Percentiles rank a stretch among this genome's conserved stretches.
These are phyloP conservation scores for Syndactyla subalaris DNA, from an alignment of 2,797 vertebrate genomes.

Conservation along the genomic window DNA sequence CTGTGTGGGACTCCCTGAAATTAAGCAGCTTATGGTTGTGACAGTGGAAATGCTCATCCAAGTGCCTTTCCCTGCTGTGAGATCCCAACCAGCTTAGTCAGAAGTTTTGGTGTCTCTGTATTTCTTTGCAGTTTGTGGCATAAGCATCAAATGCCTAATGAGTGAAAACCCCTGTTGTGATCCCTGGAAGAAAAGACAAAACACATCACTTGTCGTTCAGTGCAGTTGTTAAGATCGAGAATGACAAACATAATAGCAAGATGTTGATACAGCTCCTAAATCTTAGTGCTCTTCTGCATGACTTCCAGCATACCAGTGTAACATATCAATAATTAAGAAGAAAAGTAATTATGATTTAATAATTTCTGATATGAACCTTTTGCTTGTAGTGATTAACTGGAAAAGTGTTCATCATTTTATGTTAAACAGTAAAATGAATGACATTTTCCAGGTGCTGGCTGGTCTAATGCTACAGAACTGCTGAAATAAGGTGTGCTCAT, in stretches of 20 bases:
- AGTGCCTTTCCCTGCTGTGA: too few relatives aligned
- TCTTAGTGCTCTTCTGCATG: background rate
- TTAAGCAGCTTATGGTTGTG: background rate
- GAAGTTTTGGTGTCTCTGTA: background rate
- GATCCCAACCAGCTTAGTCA: background rate
- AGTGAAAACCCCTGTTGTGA: background rate
- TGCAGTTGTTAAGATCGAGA: background rate
- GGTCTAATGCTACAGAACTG: background rate
- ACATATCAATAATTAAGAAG: background rate
- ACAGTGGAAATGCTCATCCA: background rate
- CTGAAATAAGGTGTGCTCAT: background rate
- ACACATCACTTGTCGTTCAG: background rate
- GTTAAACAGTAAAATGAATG: background rate
- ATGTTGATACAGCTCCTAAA: background rate
- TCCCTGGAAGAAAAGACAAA: background rate
- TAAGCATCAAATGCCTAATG: background rate
- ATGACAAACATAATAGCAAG: background rate
- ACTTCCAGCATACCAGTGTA: background rate
- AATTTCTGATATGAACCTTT: background rate
- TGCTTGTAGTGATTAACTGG: background rate
- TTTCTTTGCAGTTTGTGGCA: background rate
- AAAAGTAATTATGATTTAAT: background rate
- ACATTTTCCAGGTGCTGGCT: background rate
- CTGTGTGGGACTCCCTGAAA: background rate
- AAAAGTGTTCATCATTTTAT: background rate